A percentile compares a stretch with the other conserved stretches of the same genome.
phyloP scores from a whole-genome alignment of 2,113 vertebrate genomes.

The Eurypyga helias region DNA sequence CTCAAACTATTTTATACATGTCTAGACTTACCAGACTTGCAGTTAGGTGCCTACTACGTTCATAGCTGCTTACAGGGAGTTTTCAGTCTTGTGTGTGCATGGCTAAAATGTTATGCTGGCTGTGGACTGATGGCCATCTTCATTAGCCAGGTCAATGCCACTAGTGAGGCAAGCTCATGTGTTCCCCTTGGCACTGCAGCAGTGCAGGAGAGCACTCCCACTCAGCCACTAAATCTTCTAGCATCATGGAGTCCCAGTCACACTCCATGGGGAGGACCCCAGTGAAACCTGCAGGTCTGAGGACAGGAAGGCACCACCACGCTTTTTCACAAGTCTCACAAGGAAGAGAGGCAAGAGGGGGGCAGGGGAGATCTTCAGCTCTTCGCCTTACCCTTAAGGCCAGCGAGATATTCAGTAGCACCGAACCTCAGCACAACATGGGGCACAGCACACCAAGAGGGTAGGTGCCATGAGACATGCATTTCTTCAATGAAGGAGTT shows the following conservation, averaged over 20 bases:
- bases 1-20: neutral
- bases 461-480: neutral
- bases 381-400: neutral
- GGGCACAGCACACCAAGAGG: neutral
- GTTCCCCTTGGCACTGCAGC: neutral
- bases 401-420: neutral
- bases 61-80: neutral
- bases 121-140: neutral
- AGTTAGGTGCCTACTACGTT: neutral
- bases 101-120: neutral
- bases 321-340: neutral
- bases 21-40: neutral
- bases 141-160: neutral
- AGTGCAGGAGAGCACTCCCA: neutral
- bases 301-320: neutral
- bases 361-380: neutral
- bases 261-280: rapidly evolving
- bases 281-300: neutral
- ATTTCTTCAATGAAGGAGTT: neutral
- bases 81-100: neutral
- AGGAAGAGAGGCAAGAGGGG: neutral
- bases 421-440: neutral
- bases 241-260: rapidly evolving
- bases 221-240: neutral
- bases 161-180: neutral